phyloP scores from a whole-genome alignment of 37 sponge, comb jelly and placozoan species.

The Dysidea cf. avara region DNA sequence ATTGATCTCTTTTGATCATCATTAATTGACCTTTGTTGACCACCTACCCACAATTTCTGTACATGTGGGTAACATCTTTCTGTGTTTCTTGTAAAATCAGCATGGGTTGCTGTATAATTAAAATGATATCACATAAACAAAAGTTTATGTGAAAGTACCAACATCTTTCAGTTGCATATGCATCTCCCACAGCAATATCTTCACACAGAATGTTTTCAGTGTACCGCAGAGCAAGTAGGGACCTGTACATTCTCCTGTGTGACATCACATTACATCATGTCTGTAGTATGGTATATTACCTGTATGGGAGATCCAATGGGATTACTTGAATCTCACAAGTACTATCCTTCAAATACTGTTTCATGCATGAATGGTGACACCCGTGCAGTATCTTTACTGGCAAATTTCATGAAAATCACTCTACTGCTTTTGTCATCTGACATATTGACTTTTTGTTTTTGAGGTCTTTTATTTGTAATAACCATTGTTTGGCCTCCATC shows the following conservation, averaged over 20 bases:
- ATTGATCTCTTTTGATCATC: conserved; percentile 32
- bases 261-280: no score
- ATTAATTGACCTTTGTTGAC: conserved; percentile 39
- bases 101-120: no score
- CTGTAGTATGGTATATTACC: no score
- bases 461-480: no score
- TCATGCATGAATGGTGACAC: conserved; percentile 26
- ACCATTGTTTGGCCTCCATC: no score
- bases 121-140: no score
- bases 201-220: not conserved
- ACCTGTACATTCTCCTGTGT: conserved; percentile 1
- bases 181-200: conserved; percentile 8
- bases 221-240: not conserved
- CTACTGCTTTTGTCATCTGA: not conserved
- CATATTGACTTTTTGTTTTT: no score
- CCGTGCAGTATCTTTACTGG: not conserved
- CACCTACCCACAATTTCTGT: conserved; percentile 8
- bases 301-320: conserved; percentile 18
- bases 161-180: no score
- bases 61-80: not conserved
- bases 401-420: not conserved
- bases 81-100: no score
- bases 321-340: conserved; percentile 67
- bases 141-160: no score
- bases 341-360: not conserved